phyloP scores from a whole-genome alignment of 1,140 invertebrate species.

The Sinella curviseta region DNA sequence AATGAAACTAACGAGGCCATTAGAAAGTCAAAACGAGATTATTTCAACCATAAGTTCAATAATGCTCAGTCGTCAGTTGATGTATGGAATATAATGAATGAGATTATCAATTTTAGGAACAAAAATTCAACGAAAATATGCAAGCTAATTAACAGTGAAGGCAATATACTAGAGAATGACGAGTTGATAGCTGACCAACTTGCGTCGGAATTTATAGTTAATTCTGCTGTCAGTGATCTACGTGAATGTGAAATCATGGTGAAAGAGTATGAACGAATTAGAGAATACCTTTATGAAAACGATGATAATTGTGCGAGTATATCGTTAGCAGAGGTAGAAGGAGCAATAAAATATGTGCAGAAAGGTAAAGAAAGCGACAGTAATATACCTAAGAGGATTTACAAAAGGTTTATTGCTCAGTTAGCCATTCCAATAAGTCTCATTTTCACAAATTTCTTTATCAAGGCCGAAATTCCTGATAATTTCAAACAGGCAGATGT shows the following conservation, averaged over 20 bases:
- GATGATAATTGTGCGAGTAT: not conserved
- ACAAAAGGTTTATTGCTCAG: not conserved
- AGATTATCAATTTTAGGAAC: not conserved
- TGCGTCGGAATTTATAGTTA: not conserved
- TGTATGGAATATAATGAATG: not conserved
- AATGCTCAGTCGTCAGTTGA: not conserved
- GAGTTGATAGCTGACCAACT: not conserved
- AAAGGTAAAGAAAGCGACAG: not conserved
- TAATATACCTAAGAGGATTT: not conserved
- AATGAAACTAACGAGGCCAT: not conserved
- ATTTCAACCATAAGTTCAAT: not conserved
- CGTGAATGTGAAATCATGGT: not conserved
- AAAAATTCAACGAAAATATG: not conserved
- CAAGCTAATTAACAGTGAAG: not conserved
- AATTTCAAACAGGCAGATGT: slow-evolving; percentile 11
- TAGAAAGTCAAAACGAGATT: not conserved
- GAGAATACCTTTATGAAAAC: not conserved
- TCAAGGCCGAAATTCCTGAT: not conserved
- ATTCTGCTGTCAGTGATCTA: not conserved
- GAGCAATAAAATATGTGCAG: not conserved
- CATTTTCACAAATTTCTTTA: slow-evolving; percentile 3
- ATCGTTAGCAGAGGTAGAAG: not conserved
- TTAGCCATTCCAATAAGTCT: not conserved
- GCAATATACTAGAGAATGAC: not conserved
- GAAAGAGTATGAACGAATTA: not conserved